Conservation (phyloP, 2,888 invertebrate species). For the Junonia oenone region DNA sequence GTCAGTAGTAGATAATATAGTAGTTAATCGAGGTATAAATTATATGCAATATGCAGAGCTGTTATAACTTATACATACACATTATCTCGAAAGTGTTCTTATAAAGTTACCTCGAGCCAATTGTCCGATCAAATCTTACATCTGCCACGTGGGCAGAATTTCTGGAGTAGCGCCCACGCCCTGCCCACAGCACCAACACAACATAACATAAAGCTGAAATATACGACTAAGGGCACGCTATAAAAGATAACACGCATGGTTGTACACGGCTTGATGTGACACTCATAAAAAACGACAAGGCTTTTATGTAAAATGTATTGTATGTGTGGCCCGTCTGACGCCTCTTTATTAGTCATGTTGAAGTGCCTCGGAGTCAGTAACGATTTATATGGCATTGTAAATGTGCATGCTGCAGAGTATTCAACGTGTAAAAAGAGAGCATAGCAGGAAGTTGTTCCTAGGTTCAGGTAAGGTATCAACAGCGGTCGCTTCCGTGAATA, state of each 20-base stretch:
- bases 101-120: conserved; percentile 67
- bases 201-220: conserved; percentile 57
- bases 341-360: conserved; percentile 31
- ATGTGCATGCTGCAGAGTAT: conserved; percentile 10
- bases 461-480: neutral
- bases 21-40: neutral
- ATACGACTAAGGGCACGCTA: conserved; percentile 56
- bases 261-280: conserved; percentile 55
- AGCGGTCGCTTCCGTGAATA: too few species aligned
- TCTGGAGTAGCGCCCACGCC: conserved; percentile 73
- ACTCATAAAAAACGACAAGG: conserved; percentile 59
- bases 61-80: conserved; percentile 57
- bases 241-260: conserved; percentile 64
- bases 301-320: conserved; percentile 60
- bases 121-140: conserved; percentile 54
- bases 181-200: conserved; percentile 32
- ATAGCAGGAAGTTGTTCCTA: conserved; percentile 7
- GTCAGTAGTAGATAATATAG: neutral
- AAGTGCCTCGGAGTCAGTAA: conserved; percentile 22
- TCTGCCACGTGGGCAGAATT: conserved; percentile 58
- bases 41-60: conserved; percentile 45
- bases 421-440: conserved; percentile 3
- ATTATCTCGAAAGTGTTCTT: conserved; percentile 53
- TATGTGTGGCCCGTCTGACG: conserved; percentile 44
- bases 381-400: conserved; percentile 32